Evolutionary conservation across 2,113 vertebrate species (phyloP).

Genomic region (Bos indicus): DNA sequence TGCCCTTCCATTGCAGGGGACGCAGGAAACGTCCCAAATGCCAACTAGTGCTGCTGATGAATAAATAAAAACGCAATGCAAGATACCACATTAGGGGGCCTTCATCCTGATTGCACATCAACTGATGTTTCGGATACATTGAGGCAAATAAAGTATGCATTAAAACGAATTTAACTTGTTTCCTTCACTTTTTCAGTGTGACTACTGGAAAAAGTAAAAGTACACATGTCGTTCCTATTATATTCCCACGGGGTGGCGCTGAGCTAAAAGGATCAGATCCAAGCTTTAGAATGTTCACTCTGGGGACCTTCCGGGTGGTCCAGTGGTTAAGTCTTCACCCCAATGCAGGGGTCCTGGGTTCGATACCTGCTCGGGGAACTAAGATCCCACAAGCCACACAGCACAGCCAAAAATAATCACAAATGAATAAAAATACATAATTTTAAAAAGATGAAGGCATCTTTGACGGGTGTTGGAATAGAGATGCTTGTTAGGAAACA

Average conservation of each 20-base stretch:
- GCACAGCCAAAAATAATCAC: not conserved
- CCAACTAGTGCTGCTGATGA: rapidly evolving
- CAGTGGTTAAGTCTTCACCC: not conserved
- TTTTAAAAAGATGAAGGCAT: not conserved
- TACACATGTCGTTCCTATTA: rapidly evolving
- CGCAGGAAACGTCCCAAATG: not conserved
- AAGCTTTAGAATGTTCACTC: not conserved
- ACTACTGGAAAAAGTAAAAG: not conserved
- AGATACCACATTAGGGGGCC: not conserved
- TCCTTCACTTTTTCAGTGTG: not conserved
- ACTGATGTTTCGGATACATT: not conserved
- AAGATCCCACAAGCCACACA: not conserved
- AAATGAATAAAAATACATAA: not conserved
- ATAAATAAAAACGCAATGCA: not conserved
- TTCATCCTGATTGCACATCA: not conserved
- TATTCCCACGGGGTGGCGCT: not conserved
- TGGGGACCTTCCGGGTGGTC: not conserved
- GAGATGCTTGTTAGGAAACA: not conserved
- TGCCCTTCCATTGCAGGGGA: not conserved
- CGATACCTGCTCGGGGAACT: not conserved
- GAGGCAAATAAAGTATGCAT: not conserved
- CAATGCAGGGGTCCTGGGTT: not conserved
- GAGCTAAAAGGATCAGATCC: not conserved
- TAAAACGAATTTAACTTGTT: not conserved
- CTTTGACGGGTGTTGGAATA: not conserved